Evolutionary conservation across 2,113 vertebrate species (phyloP), one percentile per base, ranked within the genome.

Genomic region (Bucco capensis): DNA sequence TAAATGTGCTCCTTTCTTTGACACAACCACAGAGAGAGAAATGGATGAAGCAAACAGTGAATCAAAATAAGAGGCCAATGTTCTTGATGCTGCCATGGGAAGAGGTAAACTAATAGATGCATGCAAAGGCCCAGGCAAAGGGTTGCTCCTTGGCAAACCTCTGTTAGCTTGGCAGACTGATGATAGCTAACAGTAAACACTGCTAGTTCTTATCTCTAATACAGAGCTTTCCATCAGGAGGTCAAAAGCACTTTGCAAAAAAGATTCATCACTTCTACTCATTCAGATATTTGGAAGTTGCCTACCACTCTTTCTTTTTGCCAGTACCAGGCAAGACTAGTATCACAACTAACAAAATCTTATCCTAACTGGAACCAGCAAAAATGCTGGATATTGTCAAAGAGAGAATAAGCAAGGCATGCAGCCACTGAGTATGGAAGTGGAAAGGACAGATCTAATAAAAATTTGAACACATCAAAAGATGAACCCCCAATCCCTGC

Each of bases 61-160:
- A 69, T 60, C 56, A 40, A 21, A 86, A 47, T 7, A 42, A 67
- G 35, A 86, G 16, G 50, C 15, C 24, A 23, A 1, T 14, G 35
- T 8, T 82, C 66, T 61, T 47, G 28, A 33, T 40, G 57, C 9
- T 1, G 0, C 30, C 23, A 14, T 4, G 13, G 16, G 73, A 79
- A 40, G 49, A 69, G 60, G 61, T n/a, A n/a, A 24, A 14, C 11
- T 21, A 35, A 37, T 0, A 35, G 61, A 46, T 14, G 23, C 27
- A 23, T 1, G 4, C 22, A 6, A 84, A 70, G 14, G 11, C 51
- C 17, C 18, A 42, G 33, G 40, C 0, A 1, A 69, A 50, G 1
- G 5, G 60, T 3, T 64, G 49, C 46, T 73, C 28, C 35, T 66
- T 22, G 44, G 66, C 38, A 73, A 56, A 51, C 2, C 0, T 13